Percentiles rank a stretch among this genome's conserved stretches.
phyloP scores from a whole-genome alignment of 2,888 invertebrate genomes.

The Crematogaster levior region DNA sequence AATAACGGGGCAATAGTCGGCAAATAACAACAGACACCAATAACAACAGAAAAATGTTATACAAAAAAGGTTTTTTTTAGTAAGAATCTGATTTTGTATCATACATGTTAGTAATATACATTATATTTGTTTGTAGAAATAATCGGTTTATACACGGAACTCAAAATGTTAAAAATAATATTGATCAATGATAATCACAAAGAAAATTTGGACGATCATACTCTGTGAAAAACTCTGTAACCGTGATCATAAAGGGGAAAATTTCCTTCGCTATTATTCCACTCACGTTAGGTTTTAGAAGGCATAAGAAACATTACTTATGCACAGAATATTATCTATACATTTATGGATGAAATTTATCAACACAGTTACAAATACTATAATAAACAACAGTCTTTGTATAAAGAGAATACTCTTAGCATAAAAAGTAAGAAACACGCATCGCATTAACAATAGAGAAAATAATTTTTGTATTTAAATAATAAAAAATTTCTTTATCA shows the following conservation, averaged over 20 bases:
- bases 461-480: neutral
- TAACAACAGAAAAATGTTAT: neutral
- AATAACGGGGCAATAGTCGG: neutral
- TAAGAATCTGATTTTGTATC: neutral
- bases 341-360: slow-evolving; percentile 59
- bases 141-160: neutral
- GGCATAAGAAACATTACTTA: slow-evolving; percentile 36
- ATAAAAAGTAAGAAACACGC: neutral
- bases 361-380: slow-evolving; percentile 11
- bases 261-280: slow-evolving; percentile 52
- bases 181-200: neutral
- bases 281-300: slow-evolving; percentile 44
- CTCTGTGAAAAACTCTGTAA: slow-evolving; percentile 26
- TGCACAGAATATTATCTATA: slow-evolving; percentile 48
- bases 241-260: slow-evolving; percentile 16
- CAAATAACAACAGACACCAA: no score
- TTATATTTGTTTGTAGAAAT: neutral
- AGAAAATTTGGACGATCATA: neutral
- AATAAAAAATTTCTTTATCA: neutral
- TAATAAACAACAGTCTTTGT: neutral
- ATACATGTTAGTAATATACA: neutral
- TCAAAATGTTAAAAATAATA: neutral
- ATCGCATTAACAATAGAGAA: neutral
- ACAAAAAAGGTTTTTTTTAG: no score
- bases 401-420: slow-evolving; percentile 14